These are phyloP conservation scores for Micrasema minimum DNA, from an alignment of 1,140 invertebrate genomes.

Conservation along the genomic window DNA sequence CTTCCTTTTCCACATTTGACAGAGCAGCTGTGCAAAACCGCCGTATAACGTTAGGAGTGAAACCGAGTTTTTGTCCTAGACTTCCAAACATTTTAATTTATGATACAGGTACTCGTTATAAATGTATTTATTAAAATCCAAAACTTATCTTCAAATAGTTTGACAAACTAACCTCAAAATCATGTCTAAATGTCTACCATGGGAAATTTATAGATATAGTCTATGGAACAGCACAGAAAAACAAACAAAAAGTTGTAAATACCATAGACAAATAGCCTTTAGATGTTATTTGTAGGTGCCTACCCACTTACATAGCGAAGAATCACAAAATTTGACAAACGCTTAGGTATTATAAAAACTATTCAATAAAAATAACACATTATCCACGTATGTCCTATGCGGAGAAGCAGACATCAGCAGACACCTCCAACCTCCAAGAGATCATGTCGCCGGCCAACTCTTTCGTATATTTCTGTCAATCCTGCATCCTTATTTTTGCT, in stretches of 20 bases:
- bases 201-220: background rate
- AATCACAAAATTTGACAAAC: too few species aligned
- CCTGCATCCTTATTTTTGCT: background rate
- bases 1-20: constrained; percentile 1
- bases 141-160: constrained; percentile 1
- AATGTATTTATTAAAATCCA: background rate
- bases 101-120: constrained; percentile 4
- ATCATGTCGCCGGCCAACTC: too few species aligned
- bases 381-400: too few species aligned
- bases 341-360: too few species aligned
- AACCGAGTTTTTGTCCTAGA: constrained; percentile 24
- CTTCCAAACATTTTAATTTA: constrained; percentile 31
- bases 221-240: background rate
- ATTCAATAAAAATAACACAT: too few species aligned
- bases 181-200: too few species aligned
- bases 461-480: background rate
- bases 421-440: too few species aligned
- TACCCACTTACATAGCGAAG: too few species aligned
- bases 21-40: constrained; percentile 12
- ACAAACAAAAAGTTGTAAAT: background rate
- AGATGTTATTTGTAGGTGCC: background rate
- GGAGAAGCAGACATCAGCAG: too few species aligned
- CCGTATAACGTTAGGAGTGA: constrained; percentile 16
- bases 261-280: background rate
- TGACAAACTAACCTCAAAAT: too few species aligned